A percentile compares a stretch with the other conserved stretches of the same genome.
Conservation (phyloP, 1,140 invertebrate species). For the Zaprionus africanus region DNA sequence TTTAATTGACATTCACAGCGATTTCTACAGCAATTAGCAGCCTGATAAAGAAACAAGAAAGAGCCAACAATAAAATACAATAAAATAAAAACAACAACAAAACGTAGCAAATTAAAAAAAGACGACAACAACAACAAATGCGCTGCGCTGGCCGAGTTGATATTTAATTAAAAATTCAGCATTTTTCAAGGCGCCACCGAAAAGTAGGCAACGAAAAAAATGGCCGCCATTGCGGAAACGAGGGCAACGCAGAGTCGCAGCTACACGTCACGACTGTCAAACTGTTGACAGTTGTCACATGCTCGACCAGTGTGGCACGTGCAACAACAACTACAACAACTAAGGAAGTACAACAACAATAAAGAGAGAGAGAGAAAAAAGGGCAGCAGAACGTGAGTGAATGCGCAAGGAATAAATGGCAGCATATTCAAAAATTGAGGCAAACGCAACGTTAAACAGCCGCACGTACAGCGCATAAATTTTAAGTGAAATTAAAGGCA, state of each 20-base stretch:
- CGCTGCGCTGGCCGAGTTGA: slow-evolving; percentile 22
- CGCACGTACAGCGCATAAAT: slow-evolving; percentile 78
- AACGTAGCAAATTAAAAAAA: slow-evolving; percentile 50
- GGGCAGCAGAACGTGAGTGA: slow-evolving; percentile 46
- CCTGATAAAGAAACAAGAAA: slow-evolving; percentile 27
- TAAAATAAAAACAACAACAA: slow-evolving; percentile 60
- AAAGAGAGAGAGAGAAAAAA: slow-evolving; percentile 15
- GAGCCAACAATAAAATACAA: neutral
- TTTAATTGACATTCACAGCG: slow-evolving; percentile 79
- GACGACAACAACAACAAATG: slow-evolving; percentile 47
- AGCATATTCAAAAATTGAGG: slow-evolving; percentile 69
- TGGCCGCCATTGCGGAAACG: slow-evolving; percentile 58
- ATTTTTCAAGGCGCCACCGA: slow-evolving; percentile 35
- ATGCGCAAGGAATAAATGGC: slow-evolving; percentile 62
- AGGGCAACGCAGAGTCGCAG: slow-evolving; percentile 37
- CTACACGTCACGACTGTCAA: slow-evolving; percentile 51
- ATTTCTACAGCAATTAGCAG: slow-evolving; percentile 71
- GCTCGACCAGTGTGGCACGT: slow-evolving; percentile 50
- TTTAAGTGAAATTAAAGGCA: slow-evolving; percentile 74
- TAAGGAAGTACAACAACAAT: neutral
- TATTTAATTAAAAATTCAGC: slow-evolving; percentile 81
- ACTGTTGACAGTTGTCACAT: slow-evolving; percentile 79
- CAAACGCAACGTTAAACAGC: slow-evolving; percentile 63
- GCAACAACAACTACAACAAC: neutral
- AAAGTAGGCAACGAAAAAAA: slow-evolving; percentile 63